Conservation (phyloP, 2,888 invertebrate species). For the Crematogaster levior region DNA sequence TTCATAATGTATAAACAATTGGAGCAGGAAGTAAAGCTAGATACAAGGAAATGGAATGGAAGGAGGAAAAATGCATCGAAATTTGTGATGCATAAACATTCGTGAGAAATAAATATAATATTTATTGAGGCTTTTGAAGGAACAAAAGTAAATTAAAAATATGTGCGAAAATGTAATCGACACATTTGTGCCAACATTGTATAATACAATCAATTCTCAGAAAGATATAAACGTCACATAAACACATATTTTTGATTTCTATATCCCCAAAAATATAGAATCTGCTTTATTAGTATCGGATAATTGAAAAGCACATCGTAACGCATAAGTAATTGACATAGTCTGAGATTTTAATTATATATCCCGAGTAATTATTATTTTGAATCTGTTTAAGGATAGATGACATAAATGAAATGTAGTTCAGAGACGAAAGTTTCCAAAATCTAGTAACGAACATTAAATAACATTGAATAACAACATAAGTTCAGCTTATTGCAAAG, state of each 20-base stretch:
- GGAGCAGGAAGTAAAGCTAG: neutral
- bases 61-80: neutral
- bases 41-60: too few species aligned
- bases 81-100: neutral
- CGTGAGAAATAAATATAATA: neutral
- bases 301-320: neutral
- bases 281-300: neutral
- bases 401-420: neutral
- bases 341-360: neutral
- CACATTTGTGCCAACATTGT: neutral
- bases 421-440: neutral
- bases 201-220: neutral
- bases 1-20: conserved; percentile 8
- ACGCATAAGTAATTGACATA: neutral
- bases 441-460: neutral
- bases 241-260: neutral
- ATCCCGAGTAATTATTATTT: neutral
- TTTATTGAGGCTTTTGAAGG: neutral
- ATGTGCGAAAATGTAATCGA: neutral
- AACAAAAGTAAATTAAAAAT: neutral
- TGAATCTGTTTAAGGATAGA: neutral
- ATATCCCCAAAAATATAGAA: neutral
- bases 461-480: neutral
- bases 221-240: neutral
- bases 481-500: neutral